Evolutionary conservation across 1,140 invertebrate species (phyloP).

Genomic region (Augochlora pura): DNA sequence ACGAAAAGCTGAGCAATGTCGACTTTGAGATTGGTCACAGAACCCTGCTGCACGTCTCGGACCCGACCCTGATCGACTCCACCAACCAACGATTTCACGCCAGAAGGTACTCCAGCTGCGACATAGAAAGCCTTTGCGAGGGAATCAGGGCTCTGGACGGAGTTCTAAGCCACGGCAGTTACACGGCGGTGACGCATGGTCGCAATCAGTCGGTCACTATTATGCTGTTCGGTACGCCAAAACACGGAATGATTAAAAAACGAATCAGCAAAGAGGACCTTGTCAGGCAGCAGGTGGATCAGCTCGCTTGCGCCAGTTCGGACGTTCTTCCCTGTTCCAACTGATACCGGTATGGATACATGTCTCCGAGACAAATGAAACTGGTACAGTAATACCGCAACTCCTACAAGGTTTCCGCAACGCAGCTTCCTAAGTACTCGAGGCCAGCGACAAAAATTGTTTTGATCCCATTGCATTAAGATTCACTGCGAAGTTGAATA

Average conservation of each 20-base stretch:
- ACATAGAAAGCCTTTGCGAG: conserved; percentile 70
- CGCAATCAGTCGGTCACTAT: conserved; percentile 50
- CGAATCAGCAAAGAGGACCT: neutral
- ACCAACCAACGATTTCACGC: neutral
- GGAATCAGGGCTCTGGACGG: conserved; percentile 70
- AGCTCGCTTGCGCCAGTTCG: conserved; percentile 64
- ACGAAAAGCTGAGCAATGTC: conserved; percentile 65
- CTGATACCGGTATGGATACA: too few species aligned
- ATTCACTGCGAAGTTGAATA: too few species aligned
- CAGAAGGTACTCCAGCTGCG: conserved; percentile 56
- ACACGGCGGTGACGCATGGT: neutral
- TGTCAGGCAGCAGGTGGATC: conserved; percentile 2
- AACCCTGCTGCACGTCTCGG: conserved; percentile 37
- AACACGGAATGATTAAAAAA: conserved; percentile 34
- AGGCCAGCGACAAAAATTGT: too few species aligned
- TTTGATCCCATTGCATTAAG: too few species aligned
- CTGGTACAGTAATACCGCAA: too few species aligned
- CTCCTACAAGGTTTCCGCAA: too few species aligned
- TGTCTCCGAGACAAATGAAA: too few species aligned
- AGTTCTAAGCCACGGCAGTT: conserved; percentile 57
- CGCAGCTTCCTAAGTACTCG: too few species aligned
- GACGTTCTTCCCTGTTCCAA: conserved; percentile 52
- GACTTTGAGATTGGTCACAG: conserved; percentile 55
- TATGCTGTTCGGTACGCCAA: conserved; percentile 68
- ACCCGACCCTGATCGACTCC: conserved; percentile 24